Evolutionary conservation across 2,113 vertebrate species (phyloP).

Genomic region (Copsychus sechellarum): DNA sequence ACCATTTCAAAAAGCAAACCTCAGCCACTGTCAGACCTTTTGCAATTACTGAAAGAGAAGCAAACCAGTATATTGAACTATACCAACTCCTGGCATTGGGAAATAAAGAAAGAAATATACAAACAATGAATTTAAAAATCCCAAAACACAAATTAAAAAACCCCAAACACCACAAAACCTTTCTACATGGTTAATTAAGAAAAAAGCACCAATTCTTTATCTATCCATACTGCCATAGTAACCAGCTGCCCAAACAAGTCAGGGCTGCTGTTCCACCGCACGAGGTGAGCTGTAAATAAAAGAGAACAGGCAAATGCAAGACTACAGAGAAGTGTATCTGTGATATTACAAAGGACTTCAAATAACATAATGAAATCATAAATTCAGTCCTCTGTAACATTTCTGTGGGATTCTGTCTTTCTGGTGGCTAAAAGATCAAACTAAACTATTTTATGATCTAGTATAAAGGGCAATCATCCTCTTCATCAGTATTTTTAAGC

Average conservation of each 20-base stretch:
- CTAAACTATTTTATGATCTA: background rate
- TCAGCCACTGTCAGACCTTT: background rate
- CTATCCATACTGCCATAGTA: background rate
- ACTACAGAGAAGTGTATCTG: background rate
- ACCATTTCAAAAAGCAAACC: background rate
- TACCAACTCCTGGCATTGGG: background rate
- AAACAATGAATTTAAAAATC: background rate
- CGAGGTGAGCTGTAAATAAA: background rate
- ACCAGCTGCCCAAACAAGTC: background rate
- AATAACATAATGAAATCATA: background rate
- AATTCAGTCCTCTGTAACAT: background rate
- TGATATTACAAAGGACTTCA: background rate
- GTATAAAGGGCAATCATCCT: background rate
- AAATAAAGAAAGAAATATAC: background rate
- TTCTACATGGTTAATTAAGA: background rate
- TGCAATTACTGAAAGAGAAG: background rate
- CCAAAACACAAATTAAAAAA: background rate
- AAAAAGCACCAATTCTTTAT: background rate
- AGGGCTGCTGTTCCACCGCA: background rate
- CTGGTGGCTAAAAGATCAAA: background rate
- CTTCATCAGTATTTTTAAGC: background rate
- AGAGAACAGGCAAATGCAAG: background rate
- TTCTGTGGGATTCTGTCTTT: background rate
- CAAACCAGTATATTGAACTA: background rate
- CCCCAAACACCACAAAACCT: background rate